phyloP scores from a whole-genome alignment of 2,888 invertebrate species.

The Drosophila kambysellisi region DNA sequence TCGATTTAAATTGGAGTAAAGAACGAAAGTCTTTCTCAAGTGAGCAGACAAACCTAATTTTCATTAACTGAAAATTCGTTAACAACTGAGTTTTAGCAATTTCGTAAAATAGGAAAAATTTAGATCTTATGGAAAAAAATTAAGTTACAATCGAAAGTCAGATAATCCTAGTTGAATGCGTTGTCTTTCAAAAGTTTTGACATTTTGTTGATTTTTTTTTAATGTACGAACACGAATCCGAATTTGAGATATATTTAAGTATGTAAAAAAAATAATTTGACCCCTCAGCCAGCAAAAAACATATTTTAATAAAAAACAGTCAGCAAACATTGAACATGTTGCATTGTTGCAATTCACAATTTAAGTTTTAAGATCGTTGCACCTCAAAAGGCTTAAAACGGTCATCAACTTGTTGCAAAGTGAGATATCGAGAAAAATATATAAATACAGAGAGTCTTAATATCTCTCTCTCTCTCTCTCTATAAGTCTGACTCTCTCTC shows the following conservation, averaged over 20 bases:
- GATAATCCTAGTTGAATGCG: background rate
- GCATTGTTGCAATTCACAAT: constrained; percentile 16
- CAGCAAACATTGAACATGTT: background rate
- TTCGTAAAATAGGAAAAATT: background rate
- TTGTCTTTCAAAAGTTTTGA: background rate
- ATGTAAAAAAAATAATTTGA: background rate
- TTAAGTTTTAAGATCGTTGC: constrained; percentile 39
- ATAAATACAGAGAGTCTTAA: background rate
- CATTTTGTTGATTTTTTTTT: background rate
- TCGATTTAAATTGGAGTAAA: background rate
- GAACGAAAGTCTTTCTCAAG: background rate
- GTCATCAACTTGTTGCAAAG: constrained; percentile 28
- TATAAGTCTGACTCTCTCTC: background rate
- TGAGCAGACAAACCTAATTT: background rate
- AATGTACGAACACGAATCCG: background rate
- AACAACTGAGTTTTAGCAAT: background rate
- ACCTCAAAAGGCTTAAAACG: constrained; percentile 23
- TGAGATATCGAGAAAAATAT: constrained; percentile 19
- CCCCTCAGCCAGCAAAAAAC: background rate
- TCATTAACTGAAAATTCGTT: background rate
- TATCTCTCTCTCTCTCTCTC: background rate
- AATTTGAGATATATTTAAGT: background rate
- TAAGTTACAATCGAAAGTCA: background rate
- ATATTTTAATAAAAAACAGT: background rate
- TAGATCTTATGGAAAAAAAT: background rate